Evolutionary conservation across 2,888 invertebrate genomes (phyloP).

Genomic region (Melanostoma mellinum): DNA sequence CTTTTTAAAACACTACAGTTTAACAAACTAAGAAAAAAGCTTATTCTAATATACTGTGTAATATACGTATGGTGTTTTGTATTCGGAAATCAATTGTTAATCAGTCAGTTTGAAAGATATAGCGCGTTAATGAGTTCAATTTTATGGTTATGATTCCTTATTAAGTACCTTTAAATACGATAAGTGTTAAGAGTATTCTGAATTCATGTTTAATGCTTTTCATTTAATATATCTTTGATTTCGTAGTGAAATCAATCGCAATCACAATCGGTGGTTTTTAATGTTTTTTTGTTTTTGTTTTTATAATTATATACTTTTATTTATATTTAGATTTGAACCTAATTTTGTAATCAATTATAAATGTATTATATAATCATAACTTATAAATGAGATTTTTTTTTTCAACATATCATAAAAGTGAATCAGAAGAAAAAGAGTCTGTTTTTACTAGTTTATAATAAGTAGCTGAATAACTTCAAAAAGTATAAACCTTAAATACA

Average conservation of each 20-base stretch:
- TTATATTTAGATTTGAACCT: slow-evolving; percentile 68
- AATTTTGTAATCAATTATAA: slow-evolving; percentile 64
- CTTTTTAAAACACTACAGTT: slow-evolving; percentile 30
- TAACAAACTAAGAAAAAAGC: slow-evolving; percentile 32
- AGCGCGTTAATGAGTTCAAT: slow-evolving; percentile 26
- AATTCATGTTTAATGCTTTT: slow-evolving; percentile 64
- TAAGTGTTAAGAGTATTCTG: slow-evolving; percentile 24
- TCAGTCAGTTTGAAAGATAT: slow-evolving; percentile 66
- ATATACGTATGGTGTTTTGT: slow-evolving; percentile 50
- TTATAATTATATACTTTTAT: slow-evolving; percentile 75
- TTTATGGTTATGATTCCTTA: slow-evolving; percentile 25
- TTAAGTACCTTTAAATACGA: slow-evolving; percentile 54
- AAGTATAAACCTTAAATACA: slow-evolving; percentile 25
- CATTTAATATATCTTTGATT: slow-evolving; percentile 64
- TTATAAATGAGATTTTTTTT: slow-evolving; percentile 54
- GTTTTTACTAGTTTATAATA: slow-evolving; percentile 20
- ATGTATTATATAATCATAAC: slow-evolving; percentile 58
- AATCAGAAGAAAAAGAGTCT: slow-evolving; percentile 28
- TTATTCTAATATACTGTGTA: slow-evolving; percentile 46
- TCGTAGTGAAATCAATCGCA: slow-evolving; percentile 79
- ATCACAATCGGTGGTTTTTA: slow-evolving; percentile 82
- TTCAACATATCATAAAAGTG: slow-evolving; percentile 62
- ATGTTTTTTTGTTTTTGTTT: slow-evolving; percentile 58
- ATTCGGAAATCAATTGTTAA: slow-evolving; percentile 55
- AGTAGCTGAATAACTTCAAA: slow-evolving; percentile 23